Evolutionary conservation across 2,888 invertebrate genomes (phyloP), one percentile per base, ranked within the genome.

Genomic region (Thereva unica): DNA sequence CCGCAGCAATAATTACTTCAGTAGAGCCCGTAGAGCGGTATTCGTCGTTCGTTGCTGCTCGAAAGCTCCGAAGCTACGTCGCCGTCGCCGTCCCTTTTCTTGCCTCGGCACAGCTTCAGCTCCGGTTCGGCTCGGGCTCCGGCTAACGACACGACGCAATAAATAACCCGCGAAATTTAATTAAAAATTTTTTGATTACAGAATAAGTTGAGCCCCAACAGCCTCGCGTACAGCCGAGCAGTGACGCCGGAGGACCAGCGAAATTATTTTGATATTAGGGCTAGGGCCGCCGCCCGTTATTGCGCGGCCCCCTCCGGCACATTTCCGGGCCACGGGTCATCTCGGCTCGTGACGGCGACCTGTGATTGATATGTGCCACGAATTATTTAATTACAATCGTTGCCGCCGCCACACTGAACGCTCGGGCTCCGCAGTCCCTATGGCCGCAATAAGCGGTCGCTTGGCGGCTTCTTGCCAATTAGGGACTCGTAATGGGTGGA

Each of bases 161-260:
- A 73, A 73, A 73, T 73, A 73, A 73, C 72, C 73, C 73, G 71
- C 73, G 72, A 73, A 73, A 73, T 73, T 73, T 73, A 72, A 73
- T 73, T 73, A 73, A 73, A 72, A 71, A 70, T 71, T 71, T 70
- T 70, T 71, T 70, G 64, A 64, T 64, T 64, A 64, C 64, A 53
- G 44, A 53, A 63, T 63, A 63, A 63, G 63, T 63, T 52, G 53
- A 40, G 40, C 64, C 64, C 9, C 23, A 23, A 23, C 23, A 44
- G 34, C 64, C 45, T 34, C 34, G 37, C 38, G 45, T 49, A 59
- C 10, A 23, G 38, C 12, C 44, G 9, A 23, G 23, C 44, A 1
- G 34, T 9, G 45, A 2, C 34, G 44, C 42, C 10, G 37, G 53
- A 52, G 34, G n/a, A 34, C 35, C 42, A 38, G 12, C 42, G 23